A percentile compares a stretch with the other conserved stretches of the same genome.
These are phyloP conservation scores for Nymphalis io DNA, from an alignment of 1,140 invertebrate species.

Conservation along the genomic window DNA sequence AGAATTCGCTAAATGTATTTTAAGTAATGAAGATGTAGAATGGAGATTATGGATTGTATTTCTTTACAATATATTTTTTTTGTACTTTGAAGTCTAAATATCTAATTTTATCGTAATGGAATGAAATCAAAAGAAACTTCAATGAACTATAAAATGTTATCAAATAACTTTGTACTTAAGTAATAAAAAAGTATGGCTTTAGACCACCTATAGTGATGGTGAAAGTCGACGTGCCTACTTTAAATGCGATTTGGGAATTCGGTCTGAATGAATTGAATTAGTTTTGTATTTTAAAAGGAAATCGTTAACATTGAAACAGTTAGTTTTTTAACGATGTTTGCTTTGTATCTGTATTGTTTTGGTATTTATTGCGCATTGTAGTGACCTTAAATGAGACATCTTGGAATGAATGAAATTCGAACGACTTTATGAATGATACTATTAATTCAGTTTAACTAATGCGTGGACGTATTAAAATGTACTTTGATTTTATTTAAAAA, in stretches of 20 bases:
- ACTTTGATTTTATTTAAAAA: no score
- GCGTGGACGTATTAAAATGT: no score
- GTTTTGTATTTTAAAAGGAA: slow-evolving; percentile 31
- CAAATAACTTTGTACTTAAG: slow-evolving; percentile 43
- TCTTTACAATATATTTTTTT: background rate
- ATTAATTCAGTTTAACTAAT: no score
- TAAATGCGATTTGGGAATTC: slow-evolving; percentile 53
- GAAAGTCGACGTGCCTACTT: slow-evolving; percentile 34
- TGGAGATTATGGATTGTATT: no score
- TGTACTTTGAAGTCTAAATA: background rate
- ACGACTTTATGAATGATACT: background rate
- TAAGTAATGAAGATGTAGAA: no score
- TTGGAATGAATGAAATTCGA: background rate
- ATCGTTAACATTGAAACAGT: slow-evolving; percentile 27
- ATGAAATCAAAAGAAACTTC: slow-evolving; percentile 47
- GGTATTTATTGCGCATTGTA: background rate
- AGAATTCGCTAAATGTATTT: no score
- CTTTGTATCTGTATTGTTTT: background rate
- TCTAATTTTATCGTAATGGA: slow-evolving; percentile 42
- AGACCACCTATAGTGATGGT: slow-evolving; percentile 62
- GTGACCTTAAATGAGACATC: background rate
- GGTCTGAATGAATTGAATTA: slow-evolving; percentile 40
- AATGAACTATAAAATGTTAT: slow-evolving; percentile 64
- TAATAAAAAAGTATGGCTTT: slow-evolving; percentile 50
- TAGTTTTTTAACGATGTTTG: slow-evolving; percentile 2